A percentile compares a stretch with the other conserved stretches of the same genome.
Evolutionary conservation across 2,888 invertebrate genomes (phyloP).

Genomic region (Parnassius apollo): DNA sequence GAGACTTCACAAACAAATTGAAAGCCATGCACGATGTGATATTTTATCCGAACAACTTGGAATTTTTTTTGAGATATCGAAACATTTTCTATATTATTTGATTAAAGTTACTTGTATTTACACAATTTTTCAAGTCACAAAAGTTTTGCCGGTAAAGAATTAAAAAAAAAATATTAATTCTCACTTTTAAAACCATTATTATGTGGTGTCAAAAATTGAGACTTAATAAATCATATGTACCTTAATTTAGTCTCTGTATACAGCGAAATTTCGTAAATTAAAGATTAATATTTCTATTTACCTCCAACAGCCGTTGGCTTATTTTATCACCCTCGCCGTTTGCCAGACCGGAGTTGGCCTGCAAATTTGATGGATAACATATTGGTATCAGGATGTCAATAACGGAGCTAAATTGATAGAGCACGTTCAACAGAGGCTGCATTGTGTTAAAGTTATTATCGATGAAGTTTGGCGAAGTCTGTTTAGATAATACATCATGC

Average conservation of each 20-base stretch:
- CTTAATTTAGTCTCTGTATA: neutral
- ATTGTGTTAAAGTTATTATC: slow-evolving; percentile 30
- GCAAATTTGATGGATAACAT: slow-evolving; percentile 64
- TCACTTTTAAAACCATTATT: too few relatives aligned
- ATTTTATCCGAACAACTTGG: too few relatives aligned
- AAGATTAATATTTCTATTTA: slow-evolving; percentile 24
- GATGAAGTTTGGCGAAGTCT: slow-evolving; percentile 19
- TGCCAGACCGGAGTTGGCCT: slow-evolving; percentile 39
- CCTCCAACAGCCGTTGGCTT: slow-evolving; percentile 22
- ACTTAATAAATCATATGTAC: too few relatives aligned
- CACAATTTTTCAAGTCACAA: too few relatives aligned
- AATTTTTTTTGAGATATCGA: too few relatives aligned
- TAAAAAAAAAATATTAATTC: too few relatives aligned
- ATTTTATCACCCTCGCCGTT: slow-evolving; percentile 39
- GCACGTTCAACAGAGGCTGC: slow-evolving; percentile 44
- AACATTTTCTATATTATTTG: too few relatives aligned
- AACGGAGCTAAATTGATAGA: slow-evolving; percentile 69
- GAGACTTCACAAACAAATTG: too few relatives aligned
- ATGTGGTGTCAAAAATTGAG: too few relatives aligned
- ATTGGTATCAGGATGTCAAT: slow-evolving; percentile 56
- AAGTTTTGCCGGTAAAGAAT: too few relatives aligned
- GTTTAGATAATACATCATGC: slow-evolving; percentile 17
- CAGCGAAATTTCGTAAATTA: slow-evolving; percentile 16
- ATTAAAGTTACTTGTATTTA: too few relatives aligned
- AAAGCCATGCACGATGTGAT: too few relatives aligned